These are phyloP conservation scores for Ormia ochracea DNA, from an alignment of 2,888 invertebrate species.

Conservation along the genomic window DNA sequence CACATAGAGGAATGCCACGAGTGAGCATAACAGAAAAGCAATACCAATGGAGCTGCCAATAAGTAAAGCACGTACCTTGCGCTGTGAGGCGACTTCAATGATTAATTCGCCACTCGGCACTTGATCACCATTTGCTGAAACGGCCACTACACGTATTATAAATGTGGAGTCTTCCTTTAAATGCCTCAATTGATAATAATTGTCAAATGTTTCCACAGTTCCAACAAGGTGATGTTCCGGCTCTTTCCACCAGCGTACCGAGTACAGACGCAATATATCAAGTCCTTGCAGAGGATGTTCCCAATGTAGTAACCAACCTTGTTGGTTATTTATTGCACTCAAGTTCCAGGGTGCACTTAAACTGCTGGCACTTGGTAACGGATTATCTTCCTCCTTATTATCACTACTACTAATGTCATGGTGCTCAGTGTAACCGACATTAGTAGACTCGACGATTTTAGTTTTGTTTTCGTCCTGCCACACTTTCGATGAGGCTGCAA, in stretches of 20 bases:
- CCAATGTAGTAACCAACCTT: conserved; percentile 88
- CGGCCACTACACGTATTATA: conserved; percentile 84
- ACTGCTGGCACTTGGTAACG: conserved; percentile 58
- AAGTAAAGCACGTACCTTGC: conserved; percentile 83
- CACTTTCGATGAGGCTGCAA: conserved; percentile 58
- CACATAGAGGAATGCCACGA: conserved; percentile 80
- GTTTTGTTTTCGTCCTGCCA: conserved; percentile 64
- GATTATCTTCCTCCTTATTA: conserved; percentile 11
- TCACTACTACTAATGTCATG: conserved; percentile 9
- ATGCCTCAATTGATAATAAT: conserved; percentile 83
- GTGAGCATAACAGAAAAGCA: conserved; percentile 82
- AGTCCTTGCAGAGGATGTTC: conserved; percentile 81
- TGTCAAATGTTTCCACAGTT: conserved; percentile 83
- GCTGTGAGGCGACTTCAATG: conserved; percentile 84
- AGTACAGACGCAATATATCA: conserved; percentile 80
- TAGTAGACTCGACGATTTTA: conserved; percentile 78
- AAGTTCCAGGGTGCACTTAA: conserved; percentile 81
- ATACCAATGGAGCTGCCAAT: conserved; percentile 84
- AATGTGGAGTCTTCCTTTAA: conserved; percentile 86
- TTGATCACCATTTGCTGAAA: conserved; percentile 80
- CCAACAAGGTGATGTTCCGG: conserved; percentile 82
- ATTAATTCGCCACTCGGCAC: conserved; percentile 81
- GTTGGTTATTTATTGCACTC: conserved; percentile 82
- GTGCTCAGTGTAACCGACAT: conserved; percentile 28
- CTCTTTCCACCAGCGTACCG: conserved; percentile 84